Evolutionary conservation across 2,113 vertebrate genomes (phyloP), one percentile per base, ranked within the genome.

Genomic region (Saguinus midas): DNA sequence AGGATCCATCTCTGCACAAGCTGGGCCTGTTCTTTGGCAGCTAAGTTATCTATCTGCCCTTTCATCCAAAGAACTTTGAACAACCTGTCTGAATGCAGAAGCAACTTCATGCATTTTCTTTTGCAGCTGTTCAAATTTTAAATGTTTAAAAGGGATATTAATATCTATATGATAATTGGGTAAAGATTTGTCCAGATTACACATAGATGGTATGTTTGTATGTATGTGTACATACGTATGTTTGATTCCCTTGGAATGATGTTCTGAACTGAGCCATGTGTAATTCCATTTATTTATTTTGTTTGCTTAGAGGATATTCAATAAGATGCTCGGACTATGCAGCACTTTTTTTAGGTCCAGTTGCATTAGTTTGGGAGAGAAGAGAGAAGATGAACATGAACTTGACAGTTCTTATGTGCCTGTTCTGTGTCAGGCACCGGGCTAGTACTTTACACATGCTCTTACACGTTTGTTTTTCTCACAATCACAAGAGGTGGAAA

Each of bases 11-110:
- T 87, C 80, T 87, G 66, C 32, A 88, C 57, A 83, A 89, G 88
- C 81, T 90, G 8, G 1, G 80, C 64, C 89, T 97, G 75, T 95
- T 92, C 96, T 96, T 87, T 91, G 87, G 95, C 92, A 96, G 66
- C 68, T 64, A 57, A 83, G 32, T 91, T 95, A 84, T 80, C 91
- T 95, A 84, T 80, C 91, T 96, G n/a, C 37, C 87, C 27, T 82
- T 11, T 94, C 57, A 70, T 91, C 82, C 87, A 87, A 66, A 95
- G 92, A 95, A 87, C 91, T 96, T 95, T 83, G 86, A 70, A 91
- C 87, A 96, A 80, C 80, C 32, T 90, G 76, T 95, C 84, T 29
- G 45, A 92, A 52, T 72, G 14, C 58, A 80, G 87, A 87, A 55
- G 73, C 50, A 93, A 58, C 84, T 90, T 93, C 64, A 87, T 90